phyloP scores from a whole-genome alignment of 92 coral and sea anemone species.

The Heliopora coerulea region DNA sequence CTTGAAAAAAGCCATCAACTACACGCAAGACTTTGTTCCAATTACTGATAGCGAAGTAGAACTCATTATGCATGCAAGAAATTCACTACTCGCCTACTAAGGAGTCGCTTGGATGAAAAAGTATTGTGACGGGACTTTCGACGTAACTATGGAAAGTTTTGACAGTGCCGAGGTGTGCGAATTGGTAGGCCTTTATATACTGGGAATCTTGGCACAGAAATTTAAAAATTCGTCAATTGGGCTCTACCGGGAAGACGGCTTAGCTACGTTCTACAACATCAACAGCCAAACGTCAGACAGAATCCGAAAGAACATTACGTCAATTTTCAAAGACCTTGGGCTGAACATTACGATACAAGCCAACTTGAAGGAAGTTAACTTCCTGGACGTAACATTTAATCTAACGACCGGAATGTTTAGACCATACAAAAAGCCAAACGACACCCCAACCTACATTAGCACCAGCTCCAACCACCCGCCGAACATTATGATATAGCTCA shows the following conservation, averaged over 20 bases:
- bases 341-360: conserved; percentile 30
- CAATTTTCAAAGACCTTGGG: conserved; percentile 34
- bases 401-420: conserved; percentile 18
- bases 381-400: too few relatives aligned
- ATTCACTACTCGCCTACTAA: conserved; percentile 45
- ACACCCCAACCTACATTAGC: conserved; percentile 21
- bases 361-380: too few relatives aligned
- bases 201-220: conserved; percentile 22
- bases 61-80: conserved; percentile 46
- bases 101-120: conserved; percentile 44
- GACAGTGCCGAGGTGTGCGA: conserved; percentile 57
- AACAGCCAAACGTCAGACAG: conserved; percentile 7
- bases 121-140: conserved; percentile 27
- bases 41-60: conserved; percentile 36
- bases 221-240: conserved; percentile 8
- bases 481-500: not conserved
- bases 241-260: conserved; percentile 40
- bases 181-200: conserved; percentile 38
- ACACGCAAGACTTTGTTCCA: conserved; percentile 14
- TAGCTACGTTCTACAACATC: not conserved
- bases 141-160: conserved; percentile 54
- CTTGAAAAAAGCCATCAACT: conserved; percentile 27
- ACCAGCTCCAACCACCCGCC: conserved; percentile 26
- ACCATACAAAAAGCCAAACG: conserved; percentile 37
- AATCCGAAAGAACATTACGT: conserved; percentile 9